Evolutionary conservation across 2,797 vertebrate species (phyloP), one percentile per base, ranked within the genome.

Genomic region (Danionella dracula): DNA sequence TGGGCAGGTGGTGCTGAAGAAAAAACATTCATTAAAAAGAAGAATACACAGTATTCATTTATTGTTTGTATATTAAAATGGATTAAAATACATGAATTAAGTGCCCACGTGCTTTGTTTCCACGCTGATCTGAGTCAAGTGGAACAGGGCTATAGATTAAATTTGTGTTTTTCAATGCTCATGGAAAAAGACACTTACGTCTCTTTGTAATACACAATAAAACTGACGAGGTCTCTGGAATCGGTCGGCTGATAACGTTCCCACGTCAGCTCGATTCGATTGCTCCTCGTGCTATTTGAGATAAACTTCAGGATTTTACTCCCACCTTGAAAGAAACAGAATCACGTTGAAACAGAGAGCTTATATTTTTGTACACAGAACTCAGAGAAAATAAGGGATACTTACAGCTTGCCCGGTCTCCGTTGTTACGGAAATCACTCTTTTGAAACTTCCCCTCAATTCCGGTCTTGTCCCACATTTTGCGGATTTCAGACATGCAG

Each of bases 161-260:
- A n/a, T n/a, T n/a, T n/a, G n/a, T n/a, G n/a, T n/a, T n/a, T n/a
- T n/a, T n/a, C n/a, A n/a, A n/a, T n/a, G n/a, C n/a, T n/a, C n/a
- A 27, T 27, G 23, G 3, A 27, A 6, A 3, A 27, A 27, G 6
- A 3, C 23, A 96, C 96, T 83, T 83, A 99, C 97, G 96, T 93
- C 73, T 99, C 97, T 79, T 97, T 99, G 87, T 97, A 99, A 89
- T 95, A 99, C 38, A 99, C 93, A 0, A 95, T 94, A 73, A 99
- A 99, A 84, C 94, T 96, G 85, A 98, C 95, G 75, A 98, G 93
- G 83, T 97, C 94, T 80, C 92, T 85, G 83, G 95, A 98, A 81
- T 97, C 94, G 0, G 90, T 89, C 1, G 95, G 94, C 3, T 92
- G 91, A 82, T 97, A 98, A 1, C 91, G 88, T 40, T 96, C 90